Evolutionary conservation across 2,113 vertebrate species (phyloP).

Genomic region (Saguinus imperator): DNA sequence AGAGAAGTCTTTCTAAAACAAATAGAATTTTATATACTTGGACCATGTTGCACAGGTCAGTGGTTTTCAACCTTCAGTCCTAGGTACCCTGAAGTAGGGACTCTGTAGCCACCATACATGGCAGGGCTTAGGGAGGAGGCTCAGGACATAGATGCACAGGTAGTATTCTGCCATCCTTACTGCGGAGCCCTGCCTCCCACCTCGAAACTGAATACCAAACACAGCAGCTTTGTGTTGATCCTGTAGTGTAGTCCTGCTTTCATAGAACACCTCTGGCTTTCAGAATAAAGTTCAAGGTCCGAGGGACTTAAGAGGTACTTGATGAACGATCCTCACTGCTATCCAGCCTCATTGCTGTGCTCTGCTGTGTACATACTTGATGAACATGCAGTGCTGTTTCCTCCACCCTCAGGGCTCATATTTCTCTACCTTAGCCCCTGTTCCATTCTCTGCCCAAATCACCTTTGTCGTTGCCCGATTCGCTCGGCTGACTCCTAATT

Average conservation of each 20-base stretch:
- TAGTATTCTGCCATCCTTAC: background rate
- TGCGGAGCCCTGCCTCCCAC: background rate
- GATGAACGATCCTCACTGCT: background rate
- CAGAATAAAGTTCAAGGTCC: background rate
- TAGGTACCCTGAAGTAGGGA: background rate
- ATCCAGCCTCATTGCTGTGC: rapidly evolving
- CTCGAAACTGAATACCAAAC: background rate
- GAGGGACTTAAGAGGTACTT: background rate
- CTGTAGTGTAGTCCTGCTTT: background rate
- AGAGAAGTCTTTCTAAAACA: background rate
- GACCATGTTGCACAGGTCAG: background rate
- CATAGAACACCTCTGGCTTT: background rate
- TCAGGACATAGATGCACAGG: background rate
- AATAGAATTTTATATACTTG: background rate
- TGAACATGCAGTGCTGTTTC: rapidly evolving
- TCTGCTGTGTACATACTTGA: background rate
- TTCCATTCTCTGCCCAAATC: background rate
- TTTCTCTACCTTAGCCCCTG: background rate
- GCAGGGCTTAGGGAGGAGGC: background rate
- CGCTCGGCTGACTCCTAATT: background rate
- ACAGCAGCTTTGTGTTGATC: background rate
- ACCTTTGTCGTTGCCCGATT: background rate
- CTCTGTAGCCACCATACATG: background rate
- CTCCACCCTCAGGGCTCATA: rapidly evolving
- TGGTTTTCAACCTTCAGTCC: background rate